Conservation (phyloP, 2,888 invertebrate genomes). For the Galerucella nymphaeae region DNA sequence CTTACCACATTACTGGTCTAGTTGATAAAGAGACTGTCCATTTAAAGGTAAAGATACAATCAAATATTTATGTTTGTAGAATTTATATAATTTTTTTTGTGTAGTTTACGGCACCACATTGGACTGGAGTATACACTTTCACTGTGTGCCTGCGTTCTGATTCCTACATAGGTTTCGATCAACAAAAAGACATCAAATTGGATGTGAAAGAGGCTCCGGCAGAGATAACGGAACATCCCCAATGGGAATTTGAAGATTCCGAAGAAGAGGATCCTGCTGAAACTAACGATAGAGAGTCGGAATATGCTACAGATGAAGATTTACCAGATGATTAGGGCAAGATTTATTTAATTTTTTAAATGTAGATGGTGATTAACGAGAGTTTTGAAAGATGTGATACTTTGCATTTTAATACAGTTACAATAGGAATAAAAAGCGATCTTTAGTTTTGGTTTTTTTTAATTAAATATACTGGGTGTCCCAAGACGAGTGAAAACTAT, state of each 20-base stretch:
- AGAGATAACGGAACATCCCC: conserved; percentile 91
- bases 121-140: conserved; percentile 92
- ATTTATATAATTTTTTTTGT: neutral
- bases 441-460: no score
- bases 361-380: neutral
- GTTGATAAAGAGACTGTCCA: conserved; percentile 91
- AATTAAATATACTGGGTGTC: no score
- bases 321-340: conserved; percentile 65
- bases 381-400: neutral
- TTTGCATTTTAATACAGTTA: no score
- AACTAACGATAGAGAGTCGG: conserved; percentile 74
- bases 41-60: conserved; percentile 71
- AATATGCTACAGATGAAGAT: conserved; percentile 77
- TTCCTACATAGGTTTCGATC: conserved; percentile 97
- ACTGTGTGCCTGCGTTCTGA: conserved; percentile 95
- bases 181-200: conserved; percentile 93
- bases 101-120: conserved; percentile 92
- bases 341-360: neutral
- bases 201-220: conserved; percentile 97
- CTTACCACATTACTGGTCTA: conserved; percentile 93
- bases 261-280: conserved; percentile 76
- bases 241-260: conserved; percentile 96
- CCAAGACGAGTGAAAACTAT: no score
- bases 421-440: no score
- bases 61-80: no score